These are phyloP conservation scores for Scomber japonicus DNA, from an alignment of 2,113 vertebrate genomes.

Conservation along the genomic window DNA sequence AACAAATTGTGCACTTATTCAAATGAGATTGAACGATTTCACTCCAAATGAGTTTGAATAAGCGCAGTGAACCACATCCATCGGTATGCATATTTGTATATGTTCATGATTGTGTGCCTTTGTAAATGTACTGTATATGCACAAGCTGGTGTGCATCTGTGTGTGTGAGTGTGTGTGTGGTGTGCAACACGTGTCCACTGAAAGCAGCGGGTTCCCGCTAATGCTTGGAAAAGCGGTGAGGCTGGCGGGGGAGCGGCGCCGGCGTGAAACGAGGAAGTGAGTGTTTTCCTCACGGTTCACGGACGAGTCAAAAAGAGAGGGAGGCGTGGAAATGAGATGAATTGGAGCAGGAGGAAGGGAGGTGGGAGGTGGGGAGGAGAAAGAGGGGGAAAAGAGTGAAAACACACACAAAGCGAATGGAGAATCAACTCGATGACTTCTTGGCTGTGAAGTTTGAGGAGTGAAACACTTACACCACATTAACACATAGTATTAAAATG, in stretches of 20 bases:
- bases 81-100: background rate
- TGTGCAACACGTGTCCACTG: background rate
- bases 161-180: conserved; percentile 12
- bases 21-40: conserved; percentile 53
- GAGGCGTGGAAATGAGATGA: conserved; percentile 67
- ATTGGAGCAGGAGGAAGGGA: conserved; percentile 39
- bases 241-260: background rate
- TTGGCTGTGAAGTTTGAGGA: conserved; percentile 46
- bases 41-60: conserved; percentile 42
- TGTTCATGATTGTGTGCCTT: background rate
- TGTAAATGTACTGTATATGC: conserved; percentile 5
- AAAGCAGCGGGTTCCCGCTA: conserved; percentile 9
- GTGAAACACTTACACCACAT: conserved; percentile 7
- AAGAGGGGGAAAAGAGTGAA: background rate
- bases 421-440: conserved; percentile 39
- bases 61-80: conserved; percentile 37
- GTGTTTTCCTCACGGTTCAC: conserved; percentile 71
- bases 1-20: conserved; percentile 61
- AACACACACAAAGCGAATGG: conserved; percentile 30
- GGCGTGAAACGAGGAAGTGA: conserved; percentile 37
- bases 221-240: conserved; percentile 16
- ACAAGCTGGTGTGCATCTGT: background rate
- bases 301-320: conserved; percentile 58
- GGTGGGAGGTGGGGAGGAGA: background rate
- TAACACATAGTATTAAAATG: too few species aligned